phyloP scores from a whole-genome alignment of 23 tunicate genomes.

The Corella eumyota region DNA sequence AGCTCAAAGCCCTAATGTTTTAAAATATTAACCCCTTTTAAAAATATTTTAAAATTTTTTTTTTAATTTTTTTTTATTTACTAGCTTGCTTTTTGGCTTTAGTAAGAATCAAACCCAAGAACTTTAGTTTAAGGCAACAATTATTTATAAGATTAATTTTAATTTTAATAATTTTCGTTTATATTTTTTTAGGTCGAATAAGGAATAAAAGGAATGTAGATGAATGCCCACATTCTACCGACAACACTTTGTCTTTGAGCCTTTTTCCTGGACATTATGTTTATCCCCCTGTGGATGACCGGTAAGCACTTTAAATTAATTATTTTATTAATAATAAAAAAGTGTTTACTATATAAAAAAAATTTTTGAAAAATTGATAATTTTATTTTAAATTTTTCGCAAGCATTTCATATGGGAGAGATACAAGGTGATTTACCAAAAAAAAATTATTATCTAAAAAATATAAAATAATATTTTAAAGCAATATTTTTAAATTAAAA shows the following conservation, averaged over 20 bases:
- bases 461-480: neutral
- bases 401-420: conserved; percentile 73
- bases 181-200: conserved; percentile 63
- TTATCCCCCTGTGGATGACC: conserved; percentile 54
- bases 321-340: neutral
- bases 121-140: too few species aligned
- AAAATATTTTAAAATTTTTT: too few species aligned
- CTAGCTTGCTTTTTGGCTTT: too few species aligned
- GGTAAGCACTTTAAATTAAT: conserved; percentile 21
- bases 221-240: conserved; percentile 23
- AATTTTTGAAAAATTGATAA: neutral
- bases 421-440: conserved; percentile 28
- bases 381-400: neutral
- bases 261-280: conserved; percentile 68
- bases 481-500: too few species aligned
- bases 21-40: too few species aligned
- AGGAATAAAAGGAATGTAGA: conserved; percentile 32
- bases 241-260: conserved; percentile 50
- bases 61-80: too few species aligned
- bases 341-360: neutral
- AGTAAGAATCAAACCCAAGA: too few species aligned
- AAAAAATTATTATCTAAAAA: neutral
- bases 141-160: too few species aligned
- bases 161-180: too few species aligned
- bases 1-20: too few species aligned